phyloP scores from a whole-genome alignment of 2,113 vertebrate species.

The Boleophthalmus pectinirostris region DNA sequence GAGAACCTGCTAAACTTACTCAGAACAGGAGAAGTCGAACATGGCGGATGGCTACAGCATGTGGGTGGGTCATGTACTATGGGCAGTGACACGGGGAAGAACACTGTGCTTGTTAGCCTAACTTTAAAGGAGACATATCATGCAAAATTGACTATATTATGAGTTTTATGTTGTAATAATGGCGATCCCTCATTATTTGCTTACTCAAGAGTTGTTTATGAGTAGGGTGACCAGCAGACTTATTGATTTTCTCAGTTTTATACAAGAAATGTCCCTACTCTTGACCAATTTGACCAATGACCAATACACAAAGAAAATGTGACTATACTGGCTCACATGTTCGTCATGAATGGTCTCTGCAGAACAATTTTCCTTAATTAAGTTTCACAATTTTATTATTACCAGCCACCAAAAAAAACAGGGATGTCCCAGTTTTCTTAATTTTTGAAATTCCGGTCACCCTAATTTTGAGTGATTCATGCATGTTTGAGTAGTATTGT shows the following conservation, averaged over 20 bases:
- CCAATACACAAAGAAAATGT: too few relatives aligned
- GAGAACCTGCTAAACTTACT: neutral
- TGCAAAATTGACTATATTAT: neutral
- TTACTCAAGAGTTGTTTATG: neutral
- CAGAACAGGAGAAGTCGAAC: neutral
- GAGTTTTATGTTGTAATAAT: neutral
- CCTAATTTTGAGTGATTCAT: neutral
- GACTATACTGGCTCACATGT: too few relatives aligned
- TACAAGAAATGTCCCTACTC: too few relatives aligned
- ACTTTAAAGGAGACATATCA: neutral
- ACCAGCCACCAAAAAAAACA: too few relatives aligned
- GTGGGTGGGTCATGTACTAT: neutral
- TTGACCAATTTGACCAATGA: too few relatives aligned
- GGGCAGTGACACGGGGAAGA: conserved; percentile 3
- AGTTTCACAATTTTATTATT: too few relatives aligned
- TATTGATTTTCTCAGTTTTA: too few relatives aligned
- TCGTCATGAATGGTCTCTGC: too few relatives aligned
- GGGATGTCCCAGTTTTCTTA: too few relatives aligned
- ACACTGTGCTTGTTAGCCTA: conserved; percentile 6
- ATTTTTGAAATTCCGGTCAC: too few relatives aligned
- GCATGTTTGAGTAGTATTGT: neutral
- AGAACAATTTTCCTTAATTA: neutral
- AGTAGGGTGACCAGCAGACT: too few relatives aligned
- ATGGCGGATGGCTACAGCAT: neutral
- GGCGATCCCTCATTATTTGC: neutral